Evolutionary conservation across 2,888 invertebrate species (phyloP).

Genomic region (Chouioia cunea): DNA sequence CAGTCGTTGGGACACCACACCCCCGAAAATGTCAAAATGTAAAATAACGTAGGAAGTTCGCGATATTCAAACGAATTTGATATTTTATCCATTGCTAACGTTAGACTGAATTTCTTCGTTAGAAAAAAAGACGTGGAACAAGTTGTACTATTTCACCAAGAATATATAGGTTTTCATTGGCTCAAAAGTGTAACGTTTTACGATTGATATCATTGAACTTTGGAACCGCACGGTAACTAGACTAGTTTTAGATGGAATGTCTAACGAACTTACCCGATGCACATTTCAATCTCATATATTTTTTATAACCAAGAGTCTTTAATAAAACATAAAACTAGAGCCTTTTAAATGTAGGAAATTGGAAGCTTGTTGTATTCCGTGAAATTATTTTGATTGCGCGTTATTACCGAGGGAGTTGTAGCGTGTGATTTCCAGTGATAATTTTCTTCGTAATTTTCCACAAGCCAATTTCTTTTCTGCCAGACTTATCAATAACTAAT

Average conservation of each 20-base stretch:
- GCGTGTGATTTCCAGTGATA: background rate
- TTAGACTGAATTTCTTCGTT: background rate
- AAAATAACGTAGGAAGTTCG: conserved; percentile 25
- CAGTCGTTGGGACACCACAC: conserved; percentile 41
- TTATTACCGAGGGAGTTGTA: background rate
- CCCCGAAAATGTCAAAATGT: conserved; percentile 23
- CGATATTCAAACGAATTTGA: conserved; percentile 22
- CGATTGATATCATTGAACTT: no score
- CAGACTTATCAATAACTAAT: conserved; percentile 22
- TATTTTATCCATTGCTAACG: background rate
- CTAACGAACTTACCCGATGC: no score
- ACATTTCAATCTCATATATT: no score
- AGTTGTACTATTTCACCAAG: no score
- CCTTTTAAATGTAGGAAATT: no score
- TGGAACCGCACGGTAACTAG: no score
- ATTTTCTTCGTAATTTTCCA: background rate
- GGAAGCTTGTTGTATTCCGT: background rate
- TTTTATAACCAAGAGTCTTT: no score
- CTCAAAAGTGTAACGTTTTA: no score
- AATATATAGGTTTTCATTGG: no score
- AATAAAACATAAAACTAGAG: no score
- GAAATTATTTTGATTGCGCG: background rate
- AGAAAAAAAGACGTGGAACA: no score
- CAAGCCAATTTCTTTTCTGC: background rate
- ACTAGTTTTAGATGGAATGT: no score